Evolutionary conservation across 2,888 invertebrate species (phyloP), one percentile per base, ranked within the genome.

Genomic region (Pollenia angustigena): DNA sequence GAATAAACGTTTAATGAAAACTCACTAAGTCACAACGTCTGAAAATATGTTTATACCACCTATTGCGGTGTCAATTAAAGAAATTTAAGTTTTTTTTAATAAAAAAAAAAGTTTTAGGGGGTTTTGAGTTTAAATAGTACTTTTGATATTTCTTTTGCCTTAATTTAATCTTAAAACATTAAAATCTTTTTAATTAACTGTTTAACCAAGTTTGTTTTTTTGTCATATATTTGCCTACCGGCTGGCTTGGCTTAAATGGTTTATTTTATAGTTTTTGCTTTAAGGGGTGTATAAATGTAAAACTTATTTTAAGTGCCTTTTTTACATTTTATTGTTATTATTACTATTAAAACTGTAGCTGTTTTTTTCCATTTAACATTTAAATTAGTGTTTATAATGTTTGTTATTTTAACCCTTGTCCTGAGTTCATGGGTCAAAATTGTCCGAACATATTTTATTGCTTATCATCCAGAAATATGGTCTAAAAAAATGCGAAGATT

Each of bases 131-230:
- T 32, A 32, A 32, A 32, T 6, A 32, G 23, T 56, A 56, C 18
- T 56, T 56, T 56, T 56, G 12, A n/a, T 58, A 23, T 56, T 23
- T 14, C 32, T 14, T 23, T 32, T 12, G 8, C 11, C 11, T 10
- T 75, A 14, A 23, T 18, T 44, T 50, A 11, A 11, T 62, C 42
- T 52, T 32, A 32, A 42, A 66, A 56, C 72, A 46, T 50, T 72
- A 46, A 64, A 66, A 56, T 66, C 48, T 42, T 64, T 56, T 66
- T 66, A 72, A 74, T 81, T 72, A 72, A 64, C 54, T 46, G 46
- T 81, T 71, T 46, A 46, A 40, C 40, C 32, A 16, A 46, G 3
- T 11, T 42, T 11, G n/a, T 46, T 54, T 81, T 64, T 32, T 2
- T 56, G 7, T 0, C 14, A 14, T 50, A 12, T 2, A 0, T 4